Evolutionary conservation across 2,888 invertebrate species (phyloP), one percentile per base, ranked within the genome.

Genomic region (Melinopterus prodromus): DNA sequence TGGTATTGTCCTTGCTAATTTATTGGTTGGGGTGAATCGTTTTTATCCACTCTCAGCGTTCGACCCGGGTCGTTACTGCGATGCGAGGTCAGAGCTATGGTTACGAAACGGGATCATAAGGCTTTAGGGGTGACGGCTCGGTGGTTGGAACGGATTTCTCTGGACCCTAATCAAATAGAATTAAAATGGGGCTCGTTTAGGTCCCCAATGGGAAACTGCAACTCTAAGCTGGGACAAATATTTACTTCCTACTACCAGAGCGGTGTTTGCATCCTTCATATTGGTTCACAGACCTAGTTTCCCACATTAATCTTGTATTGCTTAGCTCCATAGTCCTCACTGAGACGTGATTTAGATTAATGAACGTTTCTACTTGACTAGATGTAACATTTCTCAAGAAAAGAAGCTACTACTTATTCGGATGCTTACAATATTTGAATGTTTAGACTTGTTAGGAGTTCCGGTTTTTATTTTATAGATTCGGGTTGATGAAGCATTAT

Each of bases 1-100:
- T 81, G 36, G 71, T 35, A 80, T 80, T 80, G 77, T 80, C 79
- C 79, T 77, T 77, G 74, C 69, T 72, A 74, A 80, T 80, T 80
- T 80, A 80, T 80, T 72, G 53, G 38, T 16, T 36, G 36, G 12
- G 70, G 69, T 71, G 53, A 53, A 53, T 53, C 9, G 53, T 53
- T 53, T 53, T 53, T 53, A 53, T 74, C 74, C 26, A 71, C 71
- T 71, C 26, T 53, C 9, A 36, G n/a, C 16, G 36, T 2, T n/a
- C 74, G 74, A 74, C 74, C 74, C 35, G 12, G 74, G 74, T 74
- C 74, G 35, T 74, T 36, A 36, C 35, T 35, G 35, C 36, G 37
- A 37, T 37, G 35, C 26, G 74, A 74, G 74, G 74, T 74, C 74
- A 37, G 37, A 35, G 74, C 35, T 74, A 74, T 74, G 74, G 74